phyloP scores from a whole-genome alignment of 2,888 invertebrate genomes.

The Allygus modestus region DNA sequence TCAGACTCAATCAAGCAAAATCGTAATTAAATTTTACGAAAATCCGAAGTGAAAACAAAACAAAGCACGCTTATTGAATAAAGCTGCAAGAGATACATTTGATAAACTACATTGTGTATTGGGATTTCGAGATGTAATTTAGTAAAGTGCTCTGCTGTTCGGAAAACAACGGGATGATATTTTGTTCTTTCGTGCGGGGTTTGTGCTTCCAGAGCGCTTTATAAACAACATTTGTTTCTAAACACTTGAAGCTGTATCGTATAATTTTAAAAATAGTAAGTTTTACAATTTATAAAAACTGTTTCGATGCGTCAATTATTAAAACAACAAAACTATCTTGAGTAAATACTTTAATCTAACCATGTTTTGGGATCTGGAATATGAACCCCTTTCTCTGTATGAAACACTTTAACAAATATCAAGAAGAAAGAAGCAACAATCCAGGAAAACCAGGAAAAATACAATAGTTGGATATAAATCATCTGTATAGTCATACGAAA shows the following conservation, averaged over 20 bases:
- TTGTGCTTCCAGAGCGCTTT: slow-evolving; percentile 29
- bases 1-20: not conserved
- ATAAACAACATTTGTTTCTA: slow-evolving; percentile 18
- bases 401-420: no score
- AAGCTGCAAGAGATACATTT: slow-evolving; percentile 46
- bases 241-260: not conserved
- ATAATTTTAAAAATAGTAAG: no score
- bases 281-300: no score
- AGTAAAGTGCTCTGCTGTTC: slow-evolving; percentile 46
- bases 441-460: no score
- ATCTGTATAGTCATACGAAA: no score
- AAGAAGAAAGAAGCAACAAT: no score
- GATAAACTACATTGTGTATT: slow-evolving; percentile 56
- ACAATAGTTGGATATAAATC: no score
- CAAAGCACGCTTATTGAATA: slow-evolving; percentile 51
- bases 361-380: no score
- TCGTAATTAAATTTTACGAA: slow-evolving; percentile 26
- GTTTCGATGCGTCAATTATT: no score
- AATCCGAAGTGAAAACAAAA: slow-evolving; percentile 31
- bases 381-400: no score
- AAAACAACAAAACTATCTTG: no score
- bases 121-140: slow-evolving; percentile 55
- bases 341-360: no score
- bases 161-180: slow-evolving; percentile 51
- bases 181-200: slow-evolving; percentile 43